phyloP scores from a whole-genome alignment of 2,797 vertebrate genomes.

The Scolopax rusticola region DNA sequence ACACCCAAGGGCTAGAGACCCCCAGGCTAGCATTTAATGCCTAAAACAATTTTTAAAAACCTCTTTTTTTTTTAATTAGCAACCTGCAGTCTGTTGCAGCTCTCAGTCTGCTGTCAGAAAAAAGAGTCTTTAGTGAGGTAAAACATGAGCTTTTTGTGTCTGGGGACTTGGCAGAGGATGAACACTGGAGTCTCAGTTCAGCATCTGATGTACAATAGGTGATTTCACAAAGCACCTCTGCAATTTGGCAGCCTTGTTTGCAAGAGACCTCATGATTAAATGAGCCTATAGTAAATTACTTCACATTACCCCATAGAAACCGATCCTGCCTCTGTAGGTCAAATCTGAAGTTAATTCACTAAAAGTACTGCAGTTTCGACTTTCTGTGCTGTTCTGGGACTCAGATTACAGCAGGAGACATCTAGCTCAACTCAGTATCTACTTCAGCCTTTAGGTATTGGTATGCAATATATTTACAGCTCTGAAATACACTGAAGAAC shows the following conservation, averaged over 20 bases:
- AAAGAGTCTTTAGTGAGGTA: slow-evolving; percentile 6
- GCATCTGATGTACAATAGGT: slow-evolving; percentile 15
- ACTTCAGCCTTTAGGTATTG: neutral
- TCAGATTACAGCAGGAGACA: neutral
- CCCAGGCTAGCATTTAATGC: slow-evolving; percentile 23
- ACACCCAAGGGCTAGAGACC: neutral
- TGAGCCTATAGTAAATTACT: neutral
- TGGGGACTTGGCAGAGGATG: slow-evolving; percentile 22
- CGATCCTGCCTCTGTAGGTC: neutral
- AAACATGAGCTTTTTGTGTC: slow-evolving; percentile 24
- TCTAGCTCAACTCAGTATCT: neutral
- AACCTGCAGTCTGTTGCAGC: slow-evolving; percentile 14
- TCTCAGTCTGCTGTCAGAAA: slow-evolving; percentile 22
- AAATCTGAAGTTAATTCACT: neutral
- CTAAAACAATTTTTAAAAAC: slow-evolving; percentile 27
- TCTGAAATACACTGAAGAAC: neutral
- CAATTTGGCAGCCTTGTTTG: slow-evolving; percentile 26
- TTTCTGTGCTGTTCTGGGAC: neutral
- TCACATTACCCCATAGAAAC: neutral
- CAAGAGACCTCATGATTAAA: neutral
- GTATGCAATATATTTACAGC: neutral
- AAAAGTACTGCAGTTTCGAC: neutral
- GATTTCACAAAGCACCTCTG: slow-evolving; percentile 45
- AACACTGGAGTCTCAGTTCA: neutral
- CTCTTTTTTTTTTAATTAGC: slow-evolving; percentile 14